Percentiles rank a stretch among this genome's conserved stretches.
phyloP scores from a whole-genome alignment of 2,797 vertebrate species.

The Eulemur mongoz region DNA sequence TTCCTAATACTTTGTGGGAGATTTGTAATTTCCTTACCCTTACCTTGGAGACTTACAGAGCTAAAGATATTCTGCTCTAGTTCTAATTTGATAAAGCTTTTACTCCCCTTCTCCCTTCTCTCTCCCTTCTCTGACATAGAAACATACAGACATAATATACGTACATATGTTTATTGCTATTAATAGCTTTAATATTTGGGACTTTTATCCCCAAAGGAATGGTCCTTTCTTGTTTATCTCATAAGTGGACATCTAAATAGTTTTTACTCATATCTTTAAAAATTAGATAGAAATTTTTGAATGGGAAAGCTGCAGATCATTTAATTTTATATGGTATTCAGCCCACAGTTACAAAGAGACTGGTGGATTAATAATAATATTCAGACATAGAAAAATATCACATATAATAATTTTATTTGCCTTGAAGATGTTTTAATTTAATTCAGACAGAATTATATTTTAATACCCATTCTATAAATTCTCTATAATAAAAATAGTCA shows the following conservation, averaged over 20 bases:
- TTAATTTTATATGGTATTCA: neutral
- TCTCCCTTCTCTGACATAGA: neutral
- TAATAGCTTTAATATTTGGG: neutral
- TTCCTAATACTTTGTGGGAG: neutral
- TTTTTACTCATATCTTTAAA: neutral
- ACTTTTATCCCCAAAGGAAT: neutral
- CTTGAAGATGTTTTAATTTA: conserved; percentile 20
- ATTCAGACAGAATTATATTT: conserved; percentile 31
- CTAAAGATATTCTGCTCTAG: neutral
- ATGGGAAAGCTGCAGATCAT: neutral
- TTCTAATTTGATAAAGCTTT: conserved; percentile 5
- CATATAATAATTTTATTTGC: neutral
- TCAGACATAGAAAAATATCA: neutral
- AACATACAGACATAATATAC: neutral
- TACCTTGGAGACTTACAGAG: neutral
- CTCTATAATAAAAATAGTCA: conserved; percentile 13
- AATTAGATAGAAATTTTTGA: neutral
- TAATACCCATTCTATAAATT: neutral
- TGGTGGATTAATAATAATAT: neutral
- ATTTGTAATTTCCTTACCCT: conserved; percentile 1
- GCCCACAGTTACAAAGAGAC: neutral
- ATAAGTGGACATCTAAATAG: neutral
- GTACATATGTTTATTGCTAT: neutral
- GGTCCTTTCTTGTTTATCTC: neutral
- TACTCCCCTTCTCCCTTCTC: neutral